Base-by-base conservation (phyloP, 2,113 vertebrate species). In the Lepus americanus region DNA sequence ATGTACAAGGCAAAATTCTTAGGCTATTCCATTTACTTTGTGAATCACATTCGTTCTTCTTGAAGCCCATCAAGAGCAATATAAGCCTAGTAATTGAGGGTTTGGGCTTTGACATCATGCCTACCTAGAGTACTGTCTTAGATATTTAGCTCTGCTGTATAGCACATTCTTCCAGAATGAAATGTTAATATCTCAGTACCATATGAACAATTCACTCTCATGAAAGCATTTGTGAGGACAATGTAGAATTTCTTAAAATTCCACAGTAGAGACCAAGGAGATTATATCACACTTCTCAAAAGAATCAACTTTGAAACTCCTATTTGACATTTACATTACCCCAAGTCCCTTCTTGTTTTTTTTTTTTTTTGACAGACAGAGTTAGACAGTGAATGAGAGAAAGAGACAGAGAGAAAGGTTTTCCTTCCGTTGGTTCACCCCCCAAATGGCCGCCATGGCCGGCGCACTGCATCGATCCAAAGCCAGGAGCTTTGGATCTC, bases 271-370 rank as follows among this genome's bases (percentile, higher is more conserved):
- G 11, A 61, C 55, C 25, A 89, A 86, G 39, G 61, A 86, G 11
- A 72, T 89, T 13, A 10, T 33, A 77, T 77, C 17, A 59, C 87
- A 33, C 23, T 80, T 51, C 49, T 9, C 10, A 80, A 92, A 85
- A 19, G 4, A 67, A 76, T 87, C 29, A 76, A 55, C 44, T 80
- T 90, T 49, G 84, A 53, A 44, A 63, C 69, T 53, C 91, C 16
- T 82, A n/a, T 55, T 94, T 87, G 27, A 59, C 5, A 86, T 89
- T 86, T 72, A 51, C 66, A 76, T 89, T 59, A 20, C 81, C 44
- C 49, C 49, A 87, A 87, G 59, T 87, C 17, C 27, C 10, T 81
- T 87, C 69, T 82, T 90, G 17, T 44, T 44, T 44, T 44, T 44
- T 44, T 44, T 44, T 44, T 44, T 44, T 44, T 44, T 44, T 44